Evolutionary conservation across 2,797 vertebrate genomes (phyloP), one percentile per base, ranked within the genome.

Genomic region (Zenarchopterus dispar): DNA sequence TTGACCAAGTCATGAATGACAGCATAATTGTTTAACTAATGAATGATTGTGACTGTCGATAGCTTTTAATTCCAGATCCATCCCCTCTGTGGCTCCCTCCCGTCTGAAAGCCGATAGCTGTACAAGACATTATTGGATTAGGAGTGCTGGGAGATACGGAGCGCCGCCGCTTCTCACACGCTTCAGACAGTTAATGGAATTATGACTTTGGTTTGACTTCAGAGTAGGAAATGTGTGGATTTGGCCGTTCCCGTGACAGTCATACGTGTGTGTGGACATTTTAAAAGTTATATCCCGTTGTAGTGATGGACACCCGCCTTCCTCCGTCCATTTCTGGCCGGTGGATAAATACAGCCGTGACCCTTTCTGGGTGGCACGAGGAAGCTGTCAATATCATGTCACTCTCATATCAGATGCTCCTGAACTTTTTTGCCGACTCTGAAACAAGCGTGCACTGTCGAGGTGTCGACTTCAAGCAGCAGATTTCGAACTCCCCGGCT

Each of bases 71-170:
- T n/a, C 13, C 36, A 39, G 36, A 57, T 56, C 44, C 21, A 51
- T 36, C 18, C 9, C 24, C 49, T 47, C 53, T 39, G 24, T 44
- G 0, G 17, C 46, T 70, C 9, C n/a, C 47, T 63, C 44, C 53
- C 33, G 55, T 39, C n/a, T 46, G 33, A 55, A 51, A 60, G 24
- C 64, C 53, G 44, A 75, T 62, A 44, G 48, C 47, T 0, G 7
- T 41, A 62, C 41, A 50, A 39, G 23, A 60, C 33, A 8, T 67
- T 67, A 82, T 82, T 79, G 70, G 77, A 85, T 83, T 84, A 70
- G 49, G 53, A 19, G 49, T 44, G 43, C 48, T 21, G 23, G 26
- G 49, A 75, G 73, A 74, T 73, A 78, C 43, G 47, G 69, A 73
- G 65, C 56, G 56, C 41, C 41, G 43, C 72, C 48, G 39, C 48